phyloP scores from a whole-genome alignment of 2,888 invertebrate species.

The Zootermopsis nevadensis region DNA sequence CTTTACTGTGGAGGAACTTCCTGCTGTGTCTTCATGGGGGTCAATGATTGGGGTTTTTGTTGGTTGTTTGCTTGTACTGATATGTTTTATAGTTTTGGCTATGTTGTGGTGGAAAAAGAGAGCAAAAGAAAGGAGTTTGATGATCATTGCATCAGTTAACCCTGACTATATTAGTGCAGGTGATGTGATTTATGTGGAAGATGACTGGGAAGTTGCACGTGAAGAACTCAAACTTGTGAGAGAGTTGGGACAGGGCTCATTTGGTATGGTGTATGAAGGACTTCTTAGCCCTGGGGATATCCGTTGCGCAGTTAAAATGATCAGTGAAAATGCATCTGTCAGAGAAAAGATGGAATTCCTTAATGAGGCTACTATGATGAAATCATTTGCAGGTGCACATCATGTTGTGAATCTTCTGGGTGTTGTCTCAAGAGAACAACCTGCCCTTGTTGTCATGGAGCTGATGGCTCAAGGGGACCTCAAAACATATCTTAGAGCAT shows the following conservation, averaged over 20 bases:
- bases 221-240: slow-evolving; percentile 68
- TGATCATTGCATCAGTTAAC: slow-evolving; percentile 70
- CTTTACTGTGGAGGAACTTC: slow-evolving; percentile 31
- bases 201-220: slow-evolving; percentile 65
- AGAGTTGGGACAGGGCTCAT: slow-evolving; percentile 77
- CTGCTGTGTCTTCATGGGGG: background rate
- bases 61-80: background rate
- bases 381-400: slow-evolving; percentile 71
- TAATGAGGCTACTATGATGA: slow-evolving; percentile 80
- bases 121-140: slow-evolving; percentile 59
- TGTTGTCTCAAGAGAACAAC: slow-evolving; percentile 76
- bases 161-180: slow-evolving; percentile 71
- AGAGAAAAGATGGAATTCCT: slow-evolving; percentile 73
- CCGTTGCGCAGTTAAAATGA: slow-evolving; percentile 73
- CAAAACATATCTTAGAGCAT: slow-evolving; percentile 71
- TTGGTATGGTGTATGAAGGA: slow-evolving; percentile 79
- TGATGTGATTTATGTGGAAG: slow-evolving; percentile 39
- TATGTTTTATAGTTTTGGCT: background rate
- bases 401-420: slow-evolving; percentile 78
- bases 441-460: slow-evolving; percentile 82
- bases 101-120: slow-evolving; percentile 17
- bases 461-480: slow-evolving; percentile 80
- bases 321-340: slow-evolving; percentile 69
- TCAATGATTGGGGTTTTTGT: slow-evolving; percentile 11
- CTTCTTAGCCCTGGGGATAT: slow-evolving; percentile 61